Percentiles rank a stretch among this genome's conserved stretches.
These are phyloP conservation scores for Phalacrocorax carbo DNA, from an alignment of 2,113 vertebrate species.

Conservation along the genomic window DNA sequence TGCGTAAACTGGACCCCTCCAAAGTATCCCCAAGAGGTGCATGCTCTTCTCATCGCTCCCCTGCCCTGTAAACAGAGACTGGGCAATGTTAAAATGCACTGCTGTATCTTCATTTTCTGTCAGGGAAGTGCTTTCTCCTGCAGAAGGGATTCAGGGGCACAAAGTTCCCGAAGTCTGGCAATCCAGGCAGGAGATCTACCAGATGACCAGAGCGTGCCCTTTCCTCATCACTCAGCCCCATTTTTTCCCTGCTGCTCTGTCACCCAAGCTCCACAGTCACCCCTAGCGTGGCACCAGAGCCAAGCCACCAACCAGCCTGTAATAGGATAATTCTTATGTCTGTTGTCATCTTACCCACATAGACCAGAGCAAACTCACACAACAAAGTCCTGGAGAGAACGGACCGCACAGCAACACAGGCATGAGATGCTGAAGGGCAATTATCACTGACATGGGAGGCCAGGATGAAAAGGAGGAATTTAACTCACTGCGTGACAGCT, in stretches of 20 bases:
- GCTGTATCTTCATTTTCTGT: background rate
- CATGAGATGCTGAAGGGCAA: background rate
- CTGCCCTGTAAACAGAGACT: background rate
- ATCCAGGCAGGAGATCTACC: background rate
- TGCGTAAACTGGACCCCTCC: background rate
- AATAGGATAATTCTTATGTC: background rate
- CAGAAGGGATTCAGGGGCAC: background rate
- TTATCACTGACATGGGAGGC: background rate
- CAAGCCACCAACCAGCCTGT: constrained; percentile 36
- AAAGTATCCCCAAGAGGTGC: background rate
- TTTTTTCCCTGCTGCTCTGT: background rate
- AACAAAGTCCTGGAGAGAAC: background rate
- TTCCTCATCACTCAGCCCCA: background rate
- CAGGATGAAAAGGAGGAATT: background rate
- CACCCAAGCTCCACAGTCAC: background rate
- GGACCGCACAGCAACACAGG: background rate
- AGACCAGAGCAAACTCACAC: background rate
- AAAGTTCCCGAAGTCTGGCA: background rate
- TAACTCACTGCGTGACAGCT: background rate
- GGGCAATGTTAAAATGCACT: background rate
- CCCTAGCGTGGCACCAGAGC: background rate
- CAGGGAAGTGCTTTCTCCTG: background rate
- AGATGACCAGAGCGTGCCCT: background rate
- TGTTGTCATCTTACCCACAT: background rate
- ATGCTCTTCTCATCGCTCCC: background rate